phyloP scores from a whole-genome alignment of 64 coral and sea anemone species.

The Actinia tenebrosa region DNA sequence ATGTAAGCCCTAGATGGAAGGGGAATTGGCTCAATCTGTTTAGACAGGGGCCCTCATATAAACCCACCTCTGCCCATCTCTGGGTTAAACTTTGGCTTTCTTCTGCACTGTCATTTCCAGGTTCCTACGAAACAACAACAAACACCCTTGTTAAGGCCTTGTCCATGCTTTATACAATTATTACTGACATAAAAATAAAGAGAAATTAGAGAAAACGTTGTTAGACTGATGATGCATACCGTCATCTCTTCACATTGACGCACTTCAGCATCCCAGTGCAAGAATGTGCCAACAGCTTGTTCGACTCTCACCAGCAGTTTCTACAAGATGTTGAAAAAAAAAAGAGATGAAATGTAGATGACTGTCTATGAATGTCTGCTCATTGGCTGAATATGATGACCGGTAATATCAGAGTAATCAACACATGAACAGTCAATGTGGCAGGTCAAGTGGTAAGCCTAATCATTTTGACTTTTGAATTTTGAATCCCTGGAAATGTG shows the following conservation, averaged over 20 bases:
- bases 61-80: constrained; percentile 27
- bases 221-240: constrained; percentile 26
- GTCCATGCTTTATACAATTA: background rate
- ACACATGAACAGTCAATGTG: too few species aligned
- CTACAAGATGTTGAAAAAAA: constrained; percentile 31
- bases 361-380: too few species aligned
- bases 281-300: constrained; percentile 77
- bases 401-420: too few species aligned
- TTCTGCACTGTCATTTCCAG: background rate
- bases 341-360: background rate
- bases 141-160: background rate
- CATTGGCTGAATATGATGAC: too few species aligned
- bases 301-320: constrained; percentile 77
- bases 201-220: background rate
- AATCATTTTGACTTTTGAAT: too few species aligned
- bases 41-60: background rate
- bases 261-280: constrained; percentile 95
- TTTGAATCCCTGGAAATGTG: too few species aligned
- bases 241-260: constrained; percentile 79
- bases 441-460: too few species aligned
- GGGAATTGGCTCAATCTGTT: too few species aligned
- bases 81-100: constrained; percentile 17
- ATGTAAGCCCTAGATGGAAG: too few species aligned
- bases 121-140: background rate
- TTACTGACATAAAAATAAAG: background rate